phyloP scores from a whole-genome alignment of 2,113 vertebrate genomes.

The Dolichallabes microphthalmus region DNA sequence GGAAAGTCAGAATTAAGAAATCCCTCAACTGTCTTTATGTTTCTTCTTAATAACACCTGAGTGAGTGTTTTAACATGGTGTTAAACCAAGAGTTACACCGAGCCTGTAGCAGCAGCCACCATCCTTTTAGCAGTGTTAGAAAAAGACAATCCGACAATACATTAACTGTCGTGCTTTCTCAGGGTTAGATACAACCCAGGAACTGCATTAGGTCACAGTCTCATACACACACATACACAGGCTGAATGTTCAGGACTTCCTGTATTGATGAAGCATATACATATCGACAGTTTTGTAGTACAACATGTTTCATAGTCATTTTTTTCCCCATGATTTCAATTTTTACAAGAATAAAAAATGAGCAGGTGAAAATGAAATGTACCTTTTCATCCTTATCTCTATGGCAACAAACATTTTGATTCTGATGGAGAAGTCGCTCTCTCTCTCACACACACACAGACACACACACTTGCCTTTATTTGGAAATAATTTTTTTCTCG shows the following conservation, averaged over 20 bases:
- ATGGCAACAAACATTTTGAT: conserved; percentile 69
- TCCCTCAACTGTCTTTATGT: no score
- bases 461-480: background rate
- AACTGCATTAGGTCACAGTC: background rate
- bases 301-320: conserved; percentile 74
- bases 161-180: background rate
- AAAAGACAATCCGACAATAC: background rate
- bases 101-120: background rate
- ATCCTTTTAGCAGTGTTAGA: background rate
- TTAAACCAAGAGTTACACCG: background rate
- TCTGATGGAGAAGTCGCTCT: background rate
- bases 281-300: conserved; percentile 77
- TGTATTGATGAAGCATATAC: conserved; percentile 81
- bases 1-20: no score
- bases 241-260: conserved; percentile 62
- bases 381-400: conserved; percentile 60
- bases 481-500: background rate
- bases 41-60: no score
- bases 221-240: background rate
- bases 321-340: conserved; percentile 66
- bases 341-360: conserved; percentile 78
- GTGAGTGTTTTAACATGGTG: background rate
- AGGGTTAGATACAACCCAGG: background rate
- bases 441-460: conserved; percentile 5
- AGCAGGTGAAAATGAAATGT: conserved; percentile 71